phyloP scores from a whole-genome alignment of 2,113 vertebrate genomes.

The Tapirus terrestris region DNA sequence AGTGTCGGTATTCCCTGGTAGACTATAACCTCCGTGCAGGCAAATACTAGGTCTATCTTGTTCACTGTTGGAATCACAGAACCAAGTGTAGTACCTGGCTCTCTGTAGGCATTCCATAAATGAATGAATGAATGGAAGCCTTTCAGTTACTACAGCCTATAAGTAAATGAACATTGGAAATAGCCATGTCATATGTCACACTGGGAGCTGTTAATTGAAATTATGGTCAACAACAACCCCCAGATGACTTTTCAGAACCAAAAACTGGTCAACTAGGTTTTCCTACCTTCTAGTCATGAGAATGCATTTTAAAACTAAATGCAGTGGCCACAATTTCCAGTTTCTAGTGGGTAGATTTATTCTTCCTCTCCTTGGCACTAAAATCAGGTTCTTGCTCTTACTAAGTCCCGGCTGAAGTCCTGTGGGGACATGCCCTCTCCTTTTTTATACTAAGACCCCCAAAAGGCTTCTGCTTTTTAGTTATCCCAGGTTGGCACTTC shows the following conservation, averaged over 20 bases:
- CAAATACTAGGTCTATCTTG: background rate
- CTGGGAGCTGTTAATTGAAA: background rate
- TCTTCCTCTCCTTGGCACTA: background rate
- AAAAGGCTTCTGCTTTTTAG: background rate
- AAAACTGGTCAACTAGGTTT: background rate
- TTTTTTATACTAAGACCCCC: background rate
- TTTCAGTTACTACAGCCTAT: background rate
- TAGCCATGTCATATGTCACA: background rate
- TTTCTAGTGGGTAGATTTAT: background rate
- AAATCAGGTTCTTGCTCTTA: background rate
- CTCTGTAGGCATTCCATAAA: background rate
- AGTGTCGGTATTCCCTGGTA: background rate
- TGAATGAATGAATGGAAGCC: background rate
- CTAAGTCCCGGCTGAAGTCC: background rate
- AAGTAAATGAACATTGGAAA: background rate
- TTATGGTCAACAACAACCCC: background rate
- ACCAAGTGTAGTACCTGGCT: background rate
- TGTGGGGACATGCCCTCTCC: background rate
- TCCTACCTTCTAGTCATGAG: background rate
- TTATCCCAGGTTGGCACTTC: background rate
- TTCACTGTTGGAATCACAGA: background rate
- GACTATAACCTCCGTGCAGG: background rate
- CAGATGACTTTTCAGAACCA: background rate
- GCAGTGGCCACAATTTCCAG: background rate
- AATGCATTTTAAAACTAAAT: conserved; percentile 16